These are phyloP conservation scores for Xanthorhoe spadicearia DNA, from an alignment of 2,888 invertebrate species.

Conservation along the genomic window DNA sequence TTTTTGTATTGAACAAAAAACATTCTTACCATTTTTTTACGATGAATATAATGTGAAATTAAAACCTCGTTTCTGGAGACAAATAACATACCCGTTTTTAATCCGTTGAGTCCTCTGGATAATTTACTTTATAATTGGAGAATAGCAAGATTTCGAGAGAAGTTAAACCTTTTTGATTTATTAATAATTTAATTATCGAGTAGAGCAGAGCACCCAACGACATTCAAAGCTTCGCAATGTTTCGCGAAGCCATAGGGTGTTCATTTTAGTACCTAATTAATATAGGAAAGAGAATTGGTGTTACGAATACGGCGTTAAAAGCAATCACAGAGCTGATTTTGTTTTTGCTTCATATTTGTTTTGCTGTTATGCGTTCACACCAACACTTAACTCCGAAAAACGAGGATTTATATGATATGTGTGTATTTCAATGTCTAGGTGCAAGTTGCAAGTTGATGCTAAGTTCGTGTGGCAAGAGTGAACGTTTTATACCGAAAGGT, in stretches of 20 bases:
- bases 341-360: conserved; percentile 12
- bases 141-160: background rate
- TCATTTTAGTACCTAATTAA: background rate
- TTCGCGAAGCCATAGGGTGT: background rate
- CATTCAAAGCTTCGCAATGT: conserved; percentile 1
- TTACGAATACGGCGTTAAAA: conserved; percentile 1
- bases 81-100: background rate
- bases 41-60: no score
- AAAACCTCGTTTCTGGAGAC: background rate
- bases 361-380: conserved; percentile 7
- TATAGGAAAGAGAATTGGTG: background rate
- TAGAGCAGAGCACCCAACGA: conserved; percentile 12
- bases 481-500: conserved; percentile 3
- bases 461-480: conserved; percentile 1
- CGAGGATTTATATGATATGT: background rate
- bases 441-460: no score
- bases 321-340: conserved; percentile 7
- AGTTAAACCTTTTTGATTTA: conserved; percentile 8
- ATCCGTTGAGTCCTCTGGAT: background rate
- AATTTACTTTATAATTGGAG: conserved; percentile 2
- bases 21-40: no score
- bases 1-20: background rate
- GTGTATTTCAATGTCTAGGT: conserved; percentile 15
- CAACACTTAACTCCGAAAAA: conserved; percentile 6
- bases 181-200: conserved; percentile 10